A percentile compares a stretch with the other conserved stretches of the same genome.
Evolutionary conservation across 1,140 invertebrate genomes (phyloP).

Genomic region (Trichomalopsis sarcophagae): DNA sequence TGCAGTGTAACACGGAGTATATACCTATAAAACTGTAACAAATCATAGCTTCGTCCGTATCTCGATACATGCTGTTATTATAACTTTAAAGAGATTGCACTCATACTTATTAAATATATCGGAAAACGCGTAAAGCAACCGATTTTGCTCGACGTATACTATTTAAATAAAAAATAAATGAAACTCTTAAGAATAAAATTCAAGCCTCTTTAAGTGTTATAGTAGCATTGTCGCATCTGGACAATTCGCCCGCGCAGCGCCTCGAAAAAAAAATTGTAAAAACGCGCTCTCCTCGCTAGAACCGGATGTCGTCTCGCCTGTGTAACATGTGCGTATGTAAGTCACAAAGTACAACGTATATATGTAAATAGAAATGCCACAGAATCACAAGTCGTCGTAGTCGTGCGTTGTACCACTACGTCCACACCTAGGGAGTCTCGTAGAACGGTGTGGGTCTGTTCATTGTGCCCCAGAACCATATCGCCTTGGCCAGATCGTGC

Average conservation of each 20-base stretch:
- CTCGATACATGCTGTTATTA: background rate
- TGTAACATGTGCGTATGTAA: background rate
- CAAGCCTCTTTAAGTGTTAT: constrained; percentile 1
- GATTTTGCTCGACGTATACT: background rate
- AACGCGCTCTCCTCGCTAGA: background rate
- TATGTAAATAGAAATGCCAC: background rate
- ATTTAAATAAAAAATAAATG: background rate
- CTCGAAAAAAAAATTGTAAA: background rate
- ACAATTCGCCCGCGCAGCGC: no score
- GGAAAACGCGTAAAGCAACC: background rate
- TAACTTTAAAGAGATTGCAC: background rate
- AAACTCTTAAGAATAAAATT: background rate
- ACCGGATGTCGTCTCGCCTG: background rate
- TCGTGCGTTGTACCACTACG: background rate
- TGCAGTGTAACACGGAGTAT: no score
- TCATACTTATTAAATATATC: background rate
- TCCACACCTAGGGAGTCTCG: background rate
- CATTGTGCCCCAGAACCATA: constrained; percentile 83
- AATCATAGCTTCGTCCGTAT: background rate
- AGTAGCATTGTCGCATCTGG: background rate
- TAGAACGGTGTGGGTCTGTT: constrained; percentile 72
- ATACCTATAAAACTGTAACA: background rate
- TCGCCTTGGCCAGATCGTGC: constrained; percentile 79
- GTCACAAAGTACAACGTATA: background rate
- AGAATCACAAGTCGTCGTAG: background rate